A percentile compares a stretch with the other conserved stretches of the same genome.
phyloP scores from a whole-genome alignment of 1,140 invertebrate species.

The Scaptodrosophila lebanonensis region DNA sequence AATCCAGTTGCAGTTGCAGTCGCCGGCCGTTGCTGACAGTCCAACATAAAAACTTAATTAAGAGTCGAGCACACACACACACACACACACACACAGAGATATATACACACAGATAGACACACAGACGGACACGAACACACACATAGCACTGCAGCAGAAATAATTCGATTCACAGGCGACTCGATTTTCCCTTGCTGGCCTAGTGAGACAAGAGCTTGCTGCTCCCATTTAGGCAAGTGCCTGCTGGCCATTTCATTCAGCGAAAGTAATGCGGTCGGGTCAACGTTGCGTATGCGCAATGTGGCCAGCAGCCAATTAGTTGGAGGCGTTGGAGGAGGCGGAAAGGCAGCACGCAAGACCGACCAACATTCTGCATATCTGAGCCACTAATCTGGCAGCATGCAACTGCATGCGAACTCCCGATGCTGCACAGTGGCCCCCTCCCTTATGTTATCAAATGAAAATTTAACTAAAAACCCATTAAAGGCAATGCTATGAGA shows the following conservation, averaged over 20 bases:
- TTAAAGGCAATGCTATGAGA: no score
- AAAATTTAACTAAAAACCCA: no score
- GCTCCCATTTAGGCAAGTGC: no score
- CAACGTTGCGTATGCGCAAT: slow-evolving; percentile 64
- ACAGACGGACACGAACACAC: not conserved
- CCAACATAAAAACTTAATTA: slow-evolving; percentile 67
- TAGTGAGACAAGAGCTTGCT: no score
- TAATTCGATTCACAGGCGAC: slow-evolving; percentile 14
- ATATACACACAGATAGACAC: not conserved
- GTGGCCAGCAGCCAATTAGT: slow-evolving; percentile 40
- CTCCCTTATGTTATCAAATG: no score
- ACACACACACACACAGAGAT: not conserved
- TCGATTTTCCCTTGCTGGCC: no score
- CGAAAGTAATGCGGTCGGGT: slow-evolving; percentile 64
- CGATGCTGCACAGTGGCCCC: no score
- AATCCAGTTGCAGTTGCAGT: slow-evolving; percentile 60
- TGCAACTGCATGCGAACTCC: no score
- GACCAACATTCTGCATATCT: no score
- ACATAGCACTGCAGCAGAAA: slow-evolving; percentile 2
- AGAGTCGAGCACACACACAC: slow-evolving; percentile 7
- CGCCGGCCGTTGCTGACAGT: no score
- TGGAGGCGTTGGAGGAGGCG: slow-evolving; percentile 1
- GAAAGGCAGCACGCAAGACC: not conserved
- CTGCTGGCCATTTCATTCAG: slow-evolving; percentile 12
- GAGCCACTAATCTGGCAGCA: no score